phyloP scores from a whole-genome alignment of 2,888 invertebrate species.

The Callyntrura guangdongensis region DNA sequence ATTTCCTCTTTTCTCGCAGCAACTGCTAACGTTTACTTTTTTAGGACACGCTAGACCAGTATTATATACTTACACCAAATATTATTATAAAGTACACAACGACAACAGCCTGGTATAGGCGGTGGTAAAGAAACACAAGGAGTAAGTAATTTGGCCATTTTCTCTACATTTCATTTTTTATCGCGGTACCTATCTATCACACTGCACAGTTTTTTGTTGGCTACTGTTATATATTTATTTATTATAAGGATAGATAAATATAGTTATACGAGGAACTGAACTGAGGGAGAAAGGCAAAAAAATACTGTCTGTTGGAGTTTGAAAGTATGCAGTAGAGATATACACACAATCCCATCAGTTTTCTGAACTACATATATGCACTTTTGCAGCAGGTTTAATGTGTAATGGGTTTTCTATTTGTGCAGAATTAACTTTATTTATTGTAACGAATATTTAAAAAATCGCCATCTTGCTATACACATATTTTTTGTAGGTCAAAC shows the following conservation, averaged over 20 bases:
- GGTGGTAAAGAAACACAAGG: background rate
- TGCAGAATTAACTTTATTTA: conserved; percentile 23
- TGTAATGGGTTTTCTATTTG: conserved; percentile 32
- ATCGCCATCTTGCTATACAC: background rate
- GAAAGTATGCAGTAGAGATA: background rate
- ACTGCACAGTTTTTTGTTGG: background rate
- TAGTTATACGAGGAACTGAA: background rate
- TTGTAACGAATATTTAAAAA: background rate
- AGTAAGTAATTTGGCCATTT: background rate
- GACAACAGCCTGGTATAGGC: background rate
- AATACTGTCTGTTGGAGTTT: background rate
- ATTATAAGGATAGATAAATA: background rate
- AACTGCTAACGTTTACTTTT: background rate
- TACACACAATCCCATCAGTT: conserved; percentile 19
- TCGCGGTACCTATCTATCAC: conserved; percentile 42
- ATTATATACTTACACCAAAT: too few relatives aligned
- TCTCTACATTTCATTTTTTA: conserved; percentile 27
- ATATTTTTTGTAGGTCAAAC: conserved; percentile 37
- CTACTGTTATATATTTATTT: background rate
- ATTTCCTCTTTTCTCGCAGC: conserved; percentile 56
- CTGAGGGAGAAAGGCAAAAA: background rate
- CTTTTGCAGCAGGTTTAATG: conserved; percentile 33
- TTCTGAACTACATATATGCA: conserved; percentile 11
- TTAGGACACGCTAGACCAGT: too few relatives aligned
- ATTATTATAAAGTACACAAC: background rate